phyloP scores from a whole-genome alignment of 2,888 invertebrate species.

The Disparrhopalites patrizii region DNA sequence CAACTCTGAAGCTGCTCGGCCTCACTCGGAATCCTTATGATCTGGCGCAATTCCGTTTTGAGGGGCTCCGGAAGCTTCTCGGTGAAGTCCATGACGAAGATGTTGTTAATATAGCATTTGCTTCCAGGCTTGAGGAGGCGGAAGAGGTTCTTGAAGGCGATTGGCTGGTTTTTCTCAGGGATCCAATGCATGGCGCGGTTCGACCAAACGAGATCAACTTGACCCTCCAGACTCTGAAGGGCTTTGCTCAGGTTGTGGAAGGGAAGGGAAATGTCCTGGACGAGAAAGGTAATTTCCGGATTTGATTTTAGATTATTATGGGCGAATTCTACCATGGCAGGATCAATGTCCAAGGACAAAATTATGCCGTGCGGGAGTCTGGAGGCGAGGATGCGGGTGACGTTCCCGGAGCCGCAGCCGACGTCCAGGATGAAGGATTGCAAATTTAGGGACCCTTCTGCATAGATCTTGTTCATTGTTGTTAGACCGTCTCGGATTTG shows the following conservation, averaged over 20 bases:
- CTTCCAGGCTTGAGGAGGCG: neutral
- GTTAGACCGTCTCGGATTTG: too few relatives aligned
- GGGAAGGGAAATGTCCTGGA: constrained; percentile 4
- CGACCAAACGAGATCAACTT: constrained; percentile 19
- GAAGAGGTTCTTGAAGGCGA: neutral
- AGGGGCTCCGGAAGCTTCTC: neutral
- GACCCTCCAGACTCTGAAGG: neutral
- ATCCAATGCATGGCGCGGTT: constrained; percentile 18
- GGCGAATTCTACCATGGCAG: constrained; percentile 2
- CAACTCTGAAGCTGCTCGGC: neutral
- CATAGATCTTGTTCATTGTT: too few relatives aligned
- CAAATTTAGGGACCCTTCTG: too few relatives aligned
- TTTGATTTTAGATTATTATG: neutral
- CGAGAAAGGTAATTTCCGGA: neutral
- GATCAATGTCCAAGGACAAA: constrained; percentile 1
- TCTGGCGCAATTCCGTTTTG: neutral
- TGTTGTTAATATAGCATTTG: neutral
- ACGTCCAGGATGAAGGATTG: constrained; percentile 10
- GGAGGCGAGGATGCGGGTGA: neutral
- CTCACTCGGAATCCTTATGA: neutral
- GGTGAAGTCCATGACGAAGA: neutral
- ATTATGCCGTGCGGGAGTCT: neutral
- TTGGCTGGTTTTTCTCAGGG: neutral
- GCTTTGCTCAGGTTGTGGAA: neutral
- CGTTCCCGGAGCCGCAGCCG: constrained; percentile 14